Base-by-base conservation (phyloP, 2,113 vertebrate genomes). In the Perca fluviatilis region DNA sequence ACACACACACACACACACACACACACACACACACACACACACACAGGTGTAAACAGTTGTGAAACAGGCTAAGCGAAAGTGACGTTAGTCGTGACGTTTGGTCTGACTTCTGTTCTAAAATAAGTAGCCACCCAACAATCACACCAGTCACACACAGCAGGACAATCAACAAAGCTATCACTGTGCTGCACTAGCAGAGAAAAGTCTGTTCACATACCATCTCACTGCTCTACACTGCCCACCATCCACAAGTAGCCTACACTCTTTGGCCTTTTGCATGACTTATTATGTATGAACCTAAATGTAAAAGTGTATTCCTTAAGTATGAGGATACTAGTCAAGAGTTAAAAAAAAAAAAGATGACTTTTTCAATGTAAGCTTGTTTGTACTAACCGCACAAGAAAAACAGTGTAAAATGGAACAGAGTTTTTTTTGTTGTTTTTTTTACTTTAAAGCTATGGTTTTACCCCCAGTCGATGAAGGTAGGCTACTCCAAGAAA, bases 151-250 rank as follows among this genome's bases (percentile, higher is more conserved):
- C 84, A 93, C 84, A 87, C 86, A 86, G 65, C 84, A 69, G 84
- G 70, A 89, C 91, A 90, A 88, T 90, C 87, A 80, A 94, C 94
- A 95, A 95, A 94, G 93, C 73, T 58, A 61, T 56, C 82, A 89
- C 78, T 95, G 94, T 94, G 89, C 76, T 72, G 74, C 74, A 30
- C 16, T 18, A 5, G 46, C 65, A 54, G 11, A 68, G 63, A 64
- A 46, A 64, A 16, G 65, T 70, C 71, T 77, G 77, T 76, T 77
- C 66, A 63, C 67, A 27, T 25, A 3, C n/a, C n/a, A n/a, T n/a
- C n/a, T n/a, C n/a, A n/a, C n/a, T 51, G 54, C 40, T 43, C 40
- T 13, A 15, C 43, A 51, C 56, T 23, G 58, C 78, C 36, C 76
- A 60, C 21, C 54, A 70, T 71, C 43, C 40, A 33, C 33, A 43